phyloP scores from a whole-genome alignment of 2,113 vertebrate species.

The Megaceryle maxima region DNA sequence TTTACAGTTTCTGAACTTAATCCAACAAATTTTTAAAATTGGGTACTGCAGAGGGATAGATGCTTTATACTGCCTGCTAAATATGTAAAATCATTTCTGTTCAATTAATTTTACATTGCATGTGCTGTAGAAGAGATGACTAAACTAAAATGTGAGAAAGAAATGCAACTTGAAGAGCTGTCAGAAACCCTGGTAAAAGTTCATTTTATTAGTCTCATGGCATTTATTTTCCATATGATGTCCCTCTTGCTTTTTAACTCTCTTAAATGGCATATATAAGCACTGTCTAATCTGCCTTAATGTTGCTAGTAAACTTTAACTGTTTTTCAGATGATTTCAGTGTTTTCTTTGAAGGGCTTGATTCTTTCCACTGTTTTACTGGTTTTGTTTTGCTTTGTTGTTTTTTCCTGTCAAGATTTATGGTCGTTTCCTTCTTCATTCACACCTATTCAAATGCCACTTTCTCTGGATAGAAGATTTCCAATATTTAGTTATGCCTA shows the following conservation, averaged over 20 bases:
- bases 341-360: not conserved
- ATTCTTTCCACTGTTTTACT: not conserved
- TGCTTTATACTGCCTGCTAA: not conserved
- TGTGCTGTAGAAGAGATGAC: slow-evolving; percentile 77
- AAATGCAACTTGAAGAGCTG: slow-evolving; percentile 79
- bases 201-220: not conserved
- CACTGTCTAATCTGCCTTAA: not conserved
- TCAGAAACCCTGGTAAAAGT: slow-evolving; percentile 78
- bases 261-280: not conserved
- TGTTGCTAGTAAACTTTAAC: not conserved
- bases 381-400: not conserved
- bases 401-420: not conserved
- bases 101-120: slow-evolving; percentile 4
- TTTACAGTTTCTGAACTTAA: not conserved
- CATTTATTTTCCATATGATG: not conserved
- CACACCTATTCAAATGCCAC: not conserved
- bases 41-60: not conserved
- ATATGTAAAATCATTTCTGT: not conserved
- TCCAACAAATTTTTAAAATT: not conserved
- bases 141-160: slow-evolving; percentile 75
- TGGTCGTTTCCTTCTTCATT: not conserved
- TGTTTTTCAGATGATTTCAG: not conserved
- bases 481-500: not conserved
- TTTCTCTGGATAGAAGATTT: not conserved
- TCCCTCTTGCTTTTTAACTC: not conserved